Evolutionary conservation across 2,797 vertebrate genomes (phyloP), one percentile per base, ranked within the genome.

Genomic region (Pseudochirops corinnae): DNA sequence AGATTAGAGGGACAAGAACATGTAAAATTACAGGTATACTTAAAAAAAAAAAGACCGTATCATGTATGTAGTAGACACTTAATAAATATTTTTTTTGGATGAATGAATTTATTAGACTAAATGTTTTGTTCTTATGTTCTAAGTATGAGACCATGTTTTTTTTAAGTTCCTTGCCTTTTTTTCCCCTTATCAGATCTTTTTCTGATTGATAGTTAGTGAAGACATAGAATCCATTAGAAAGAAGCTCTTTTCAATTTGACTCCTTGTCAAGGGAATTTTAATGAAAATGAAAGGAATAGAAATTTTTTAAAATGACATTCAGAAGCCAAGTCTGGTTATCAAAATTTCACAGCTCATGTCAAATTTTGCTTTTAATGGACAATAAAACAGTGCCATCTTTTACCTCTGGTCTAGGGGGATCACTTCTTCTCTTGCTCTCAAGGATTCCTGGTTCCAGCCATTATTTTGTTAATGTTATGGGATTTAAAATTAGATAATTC

Each of bases 141-240:
- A 39, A 74, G 3, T 74, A n/a, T 74, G 33, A 67, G 60, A 67
- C 29, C 11, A 1, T 57, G 7, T 57, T 62, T 62, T 82, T 82
- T 46, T 46, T 7, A 82, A 39, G 7, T 82, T 82, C 39, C 21
- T 46, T 46, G 12, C 74, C 21, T 82, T 74, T 74, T 74, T 3
- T 3, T 6, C 7, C 53, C 1, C 94, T 82, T 93, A 24, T 62
- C 74, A 82, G 11, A 94, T 96, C 62, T 62, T 95, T 58, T 90
- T n/a, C 56, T 2, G 52, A 95, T 92, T 56, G 28, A 90, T 92
- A 46, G 92, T 93, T 92, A 91, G 29, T 53, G 4, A 12, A 93
- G 67, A 92, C 90, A 62, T 74, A 52, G 24, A 91, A 96, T 93
- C 46, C 82, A 31, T 91, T 97, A 94, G 31, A 91, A 93, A 93